Evolutionary conservation across 2,113 vertebrate species (phyloP).

Genomic region (Cisticola juncidis): DNA sequence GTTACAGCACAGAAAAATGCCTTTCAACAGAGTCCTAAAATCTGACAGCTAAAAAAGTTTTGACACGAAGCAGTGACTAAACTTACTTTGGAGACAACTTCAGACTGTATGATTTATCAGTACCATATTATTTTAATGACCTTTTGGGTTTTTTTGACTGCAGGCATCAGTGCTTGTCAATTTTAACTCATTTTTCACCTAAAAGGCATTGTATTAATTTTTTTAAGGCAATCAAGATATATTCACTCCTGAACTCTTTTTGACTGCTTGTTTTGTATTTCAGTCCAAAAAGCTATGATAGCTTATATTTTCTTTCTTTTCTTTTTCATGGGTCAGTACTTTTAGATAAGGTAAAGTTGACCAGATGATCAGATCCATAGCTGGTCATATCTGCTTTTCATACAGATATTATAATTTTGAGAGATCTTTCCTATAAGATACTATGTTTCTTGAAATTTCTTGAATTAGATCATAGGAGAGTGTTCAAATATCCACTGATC

Average conservation of each 20-base stretch:
- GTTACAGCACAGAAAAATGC: not conserved
- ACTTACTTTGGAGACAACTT: not conserved
- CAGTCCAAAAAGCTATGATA: not conserved
- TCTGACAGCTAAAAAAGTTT: not conserved
- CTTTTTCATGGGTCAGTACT: not conserved
- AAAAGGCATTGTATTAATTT: not conserved
- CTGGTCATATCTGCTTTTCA: not conserved
- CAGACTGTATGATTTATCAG: not conserved
- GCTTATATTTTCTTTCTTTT: not conserved
- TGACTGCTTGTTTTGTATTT: not conserved
- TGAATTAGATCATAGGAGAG: not conserved
- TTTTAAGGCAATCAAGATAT: not conserved
- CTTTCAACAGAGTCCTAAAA: not conserved
- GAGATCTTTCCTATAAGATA: not conserved
- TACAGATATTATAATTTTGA: not conserved
- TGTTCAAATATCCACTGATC: not conserved
- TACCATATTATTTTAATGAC: conserved; percentile 1
- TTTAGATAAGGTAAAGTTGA: not conserved
- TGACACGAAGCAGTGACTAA: not conserved
- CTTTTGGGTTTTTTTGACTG: not conserved
- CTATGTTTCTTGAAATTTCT: not conserved
- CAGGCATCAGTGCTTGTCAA: not conserved
- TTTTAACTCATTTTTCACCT: conserved; percentile 29
- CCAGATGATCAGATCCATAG: not conserved
- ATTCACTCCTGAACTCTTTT: not conserved